These are phyloP conservation scores for Stomatorhinus ivindoensis DNA, from an alignment of 2,113 vertebrate genomes.

Conservation along the genomic window DNA sequence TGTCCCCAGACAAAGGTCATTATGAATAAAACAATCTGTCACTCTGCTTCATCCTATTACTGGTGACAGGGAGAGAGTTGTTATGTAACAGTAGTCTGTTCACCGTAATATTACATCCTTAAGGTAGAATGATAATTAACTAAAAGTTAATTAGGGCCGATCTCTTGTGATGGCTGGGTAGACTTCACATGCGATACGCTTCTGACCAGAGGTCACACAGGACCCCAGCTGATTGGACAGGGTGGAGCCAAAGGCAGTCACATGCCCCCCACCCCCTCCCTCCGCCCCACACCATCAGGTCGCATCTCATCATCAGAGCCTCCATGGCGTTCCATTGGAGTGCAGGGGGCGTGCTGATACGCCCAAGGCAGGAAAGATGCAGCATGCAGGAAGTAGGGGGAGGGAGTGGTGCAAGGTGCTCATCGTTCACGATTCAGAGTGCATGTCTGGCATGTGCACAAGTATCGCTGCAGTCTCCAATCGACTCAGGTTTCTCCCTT, in stretches of 20 bases:
- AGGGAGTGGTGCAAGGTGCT: not conserved
- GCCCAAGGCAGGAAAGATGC: not conserved
- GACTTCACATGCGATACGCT: not conserved
- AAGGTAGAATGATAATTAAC: not conserved
- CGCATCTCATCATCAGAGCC: constrained; percentile 61
- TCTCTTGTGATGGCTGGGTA: not conserved
- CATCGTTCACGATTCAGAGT: not conserved
- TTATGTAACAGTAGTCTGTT: constrained; percentile 10
- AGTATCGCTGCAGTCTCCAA: not conserved
- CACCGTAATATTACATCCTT: not conserved
- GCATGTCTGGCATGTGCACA: not conserved
- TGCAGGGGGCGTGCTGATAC: not conserved
- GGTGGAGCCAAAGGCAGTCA: constrained; percentile 30
- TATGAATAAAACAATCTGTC: constrained; percentile 16
- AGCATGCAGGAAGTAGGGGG: not conserved
- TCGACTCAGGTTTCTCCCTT: not conserved
- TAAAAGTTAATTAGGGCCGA: not conserved
- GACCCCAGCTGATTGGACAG: constrained; percentile 18
- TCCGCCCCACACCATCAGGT: constrained; percentile 55
- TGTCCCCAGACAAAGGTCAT: constrained; percentile 5
- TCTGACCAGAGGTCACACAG: not conserved
- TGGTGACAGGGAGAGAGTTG: not conserved
- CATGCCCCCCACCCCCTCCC: constrained; percentile 34
- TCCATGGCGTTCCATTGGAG: constrained; percentile 51
- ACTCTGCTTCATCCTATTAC: not conserved